Percentiles rank a stretch among this genome's conserved stretches.
These are phyloP conservation scores for Neoseiulus cucumeris DNA, from an alignment of 1,140 invertebrate genomes.

Conservation along the genomic window DNA sequence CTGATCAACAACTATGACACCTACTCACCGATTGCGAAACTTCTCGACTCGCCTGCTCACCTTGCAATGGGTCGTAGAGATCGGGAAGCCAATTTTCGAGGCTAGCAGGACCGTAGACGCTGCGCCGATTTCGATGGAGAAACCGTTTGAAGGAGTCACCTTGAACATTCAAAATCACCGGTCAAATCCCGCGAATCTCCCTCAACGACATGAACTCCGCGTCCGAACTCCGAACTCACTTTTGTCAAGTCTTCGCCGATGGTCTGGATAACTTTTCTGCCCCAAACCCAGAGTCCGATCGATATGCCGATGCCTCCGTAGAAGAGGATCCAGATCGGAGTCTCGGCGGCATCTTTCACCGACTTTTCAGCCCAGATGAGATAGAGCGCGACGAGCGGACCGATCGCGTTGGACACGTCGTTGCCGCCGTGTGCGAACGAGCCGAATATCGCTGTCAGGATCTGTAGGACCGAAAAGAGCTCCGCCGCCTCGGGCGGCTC, in stretches of 20 bases:
- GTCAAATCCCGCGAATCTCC: no score
- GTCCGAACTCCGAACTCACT: neutral
- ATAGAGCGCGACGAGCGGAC: slow-evolving; percentile 83
- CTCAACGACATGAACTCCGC: no score
- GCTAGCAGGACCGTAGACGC: slow-evolving; percentile 86
- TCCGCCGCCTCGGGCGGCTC: slow-evolving; percentile 42
- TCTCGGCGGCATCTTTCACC: slow-evolving; percentile 48
- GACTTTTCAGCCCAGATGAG: slow-evolving; percentile 40
- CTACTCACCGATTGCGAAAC: no score
- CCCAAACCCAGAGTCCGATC: slow-evolving; percentile 85
- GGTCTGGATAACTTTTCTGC: slow-evolving; percentile 81
- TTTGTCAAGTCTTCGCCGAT: slow-evolving; percentile 88
- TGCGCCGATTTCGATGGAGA: slow-evolving; percentile 84
- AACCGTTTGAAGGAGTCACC: slow-evolving; percentile 41
- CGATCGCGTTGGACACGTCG: slow-evolving; percentile 89
- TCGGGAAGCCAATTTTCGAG: slow-evolving; percentile 87
- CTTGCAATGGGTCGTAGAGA: slow-evolving; percentile 96
- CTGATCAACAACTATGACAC: no score
- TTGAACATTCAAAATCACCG: neutral
- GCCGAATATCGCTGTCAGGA: slow-evolving; percentile 87
- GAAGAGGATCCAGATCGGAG: slow-evolving; percentile 70
- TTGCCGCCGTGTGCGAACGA: slow-evolving; percentile 97
- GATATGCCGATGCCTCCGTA: slow-evolving; percentile 91
- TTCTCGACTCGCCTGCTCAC: no score
- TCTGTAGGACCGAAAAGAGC: slow-evolving; percentile 83